Conservation (phyloP, 1,140 invertebrate genomes). For the Uloborus diversus region DNA sequence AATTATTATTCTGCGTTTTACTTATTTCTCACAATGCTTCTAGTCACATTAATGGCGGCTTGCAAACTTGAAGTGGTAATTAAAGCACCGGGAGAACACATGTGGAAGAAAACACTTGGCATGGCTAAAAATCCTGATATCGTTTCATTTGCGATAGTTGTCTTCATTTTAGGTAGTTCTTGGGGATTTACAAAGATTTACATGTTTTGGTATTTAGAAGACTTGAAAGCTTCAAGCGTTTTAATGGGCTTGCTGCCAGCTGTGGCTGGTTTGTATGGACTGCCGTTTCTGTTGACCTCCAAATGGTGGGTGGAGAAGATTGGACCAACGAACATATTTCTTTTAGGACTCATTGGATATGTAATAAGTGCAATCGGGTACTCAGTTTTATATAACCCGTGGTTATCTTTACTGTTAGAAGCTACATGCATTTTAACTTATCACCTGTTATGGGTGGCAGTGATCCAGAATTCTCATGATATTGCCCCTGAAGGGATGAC, state of each 20-base stretch:
- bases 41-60: neutral
- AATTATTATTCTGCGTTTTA: slow-evolving; percentile 5
- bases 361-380: neutral
- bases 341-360: neutral
- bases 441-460: neutral
- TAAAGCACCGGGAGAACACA: neutral
- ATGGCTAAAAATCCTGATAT: neutral
- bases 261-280: neutral
- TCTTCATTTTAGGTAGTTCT: neutral
- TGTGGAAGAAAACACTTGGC: neutral
- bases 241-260: neutral
- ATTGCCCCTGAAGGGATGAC: neutral
- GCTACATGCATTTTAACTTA: neutral
- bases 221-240: neutral
- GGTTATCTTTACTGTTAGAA: neutral
- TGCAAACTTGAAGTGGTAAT: neutral
- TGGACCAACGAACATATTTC: neutral
- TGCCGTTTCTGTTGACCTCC: neutral
- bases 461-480: neutral
- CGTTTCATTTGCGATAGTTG: neutral
- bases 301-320: slow-evolving; percentile 1
- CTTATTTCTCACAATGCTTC: neutral
- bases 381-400: neutral
- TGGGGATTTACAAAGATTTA: neutral
- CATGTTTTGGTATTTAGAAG: neutral